Base-by-base conservation (phyloP, 2,797 vertebrate species). In the Hydrolagus colliei region DNA sequence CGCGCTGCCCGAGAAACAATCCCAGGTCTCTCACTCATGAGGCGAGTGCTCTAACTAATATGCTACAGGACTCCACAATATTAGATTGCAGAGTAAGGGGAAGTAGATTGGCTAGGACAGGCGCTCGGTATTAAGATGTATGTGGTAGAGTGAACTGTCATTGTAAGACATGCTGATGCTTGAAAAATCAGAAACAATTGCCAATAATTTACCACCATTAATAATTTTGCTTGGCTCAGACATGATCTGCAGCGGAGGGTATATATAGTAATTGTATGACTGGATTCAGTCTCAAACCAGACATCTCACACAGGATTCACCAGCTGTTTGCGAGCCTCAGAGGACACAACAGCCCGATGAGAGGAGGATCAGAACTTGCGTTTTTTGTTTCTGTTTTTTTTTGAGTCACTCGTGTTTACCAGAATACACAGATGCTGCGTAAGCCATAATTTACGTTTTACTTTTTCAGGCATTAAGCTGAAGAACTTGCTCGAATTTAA, bases 391-490 rank as follows among this genome's bases (percentile, higher is more conserved):
- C 11, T 63, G 20, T 80, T 67, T 67, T 67, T 65, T 7, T 59
- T 65, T 11, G 32, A 80, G 65, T 80, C 67, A 27, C 22, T 32
- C 63, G 78, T 27, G 67, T 32, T 59, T 3, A 80, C 22, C 13
- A 80, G 41, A 80, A 80, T 80, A 80, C 63, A 16, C 67, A 32
- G 62, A 67, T 67, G 12, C 22, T 32, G 62, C 22, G 65, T 32
- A 80, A 67, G 32, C 16, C 63, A 80, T 65, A 59, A 80, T 61
- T 14, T 65, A 63, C 22, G 67, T 35, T 65, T 80, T 67, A 80
- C n/a, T 80, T 80, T 62, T 80, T 59, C n/a, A 62, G 77, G 18
- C 18, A 80, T 67, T 80, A 80, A 80, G 10, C 13, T 32, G 78
- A 80, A 80, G 62, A 65, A 13, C 78, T 27, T 65, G 61, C 22